Conservation (phyloP, 2,888 invertebrate species). For the Noctuana brunneofusca region DNA sequence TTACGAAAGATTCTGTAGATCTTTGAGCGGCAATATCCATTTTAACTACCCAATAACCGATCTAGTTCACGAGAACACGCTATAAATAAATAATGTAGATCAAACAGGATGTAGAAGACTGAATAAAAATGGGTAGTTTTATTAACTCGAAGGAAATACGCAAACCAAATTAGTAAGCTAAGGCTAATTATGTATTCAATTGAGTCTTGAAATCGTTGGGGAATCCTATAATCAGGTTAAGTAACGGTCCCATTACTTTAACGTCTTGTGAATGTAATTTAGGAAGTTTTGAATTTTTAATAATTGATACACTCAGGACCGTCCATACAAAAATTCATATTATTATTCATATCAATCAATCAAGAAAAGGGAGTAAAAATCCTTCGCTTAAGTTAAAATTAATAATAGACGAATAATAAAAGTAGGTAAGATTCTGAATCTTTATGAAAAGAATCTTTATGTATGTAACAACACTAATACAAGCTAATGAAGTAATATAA, state of each 20-base stretch:
- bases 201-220: slow-evolving; percentile 1
- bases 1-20: background rate
- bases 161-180: slow-evolving; percentile 19
- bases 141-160: slow-evolving; percentile 19
- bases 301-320: no score
- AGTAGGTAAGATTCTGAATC: background rate
- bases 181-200: slow-evolving; percentile 8
- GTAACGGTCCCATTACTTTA: background rate
- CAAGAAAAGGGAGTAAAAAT: background rate
- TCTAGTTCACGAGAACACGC: slow-evolving; percentile 11
- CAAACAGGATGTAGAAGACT: slow-evolving; percentile 19
- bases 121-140: slow-evolving; percentile 30
- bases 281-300: no score
- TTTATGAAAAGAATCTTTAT: no score
- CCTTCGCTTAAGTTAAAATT: background rate
- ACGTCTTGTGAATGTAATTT: background rate
- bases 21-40: background rate
- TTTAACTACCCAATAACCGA: background rate
- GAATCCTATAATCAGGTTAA: background rate
- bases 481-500: no score
- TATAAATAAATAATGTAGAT: slow-evolving; percentile 16
- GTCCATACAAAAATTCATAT: no score
- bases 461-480: no score
- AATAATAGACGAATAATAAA: background rate
- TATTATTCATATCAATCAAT: no score